phyloP scores from a whole-genome alignment of 1,140 invertebrate species.

The Hermetia illucens region DNA sequence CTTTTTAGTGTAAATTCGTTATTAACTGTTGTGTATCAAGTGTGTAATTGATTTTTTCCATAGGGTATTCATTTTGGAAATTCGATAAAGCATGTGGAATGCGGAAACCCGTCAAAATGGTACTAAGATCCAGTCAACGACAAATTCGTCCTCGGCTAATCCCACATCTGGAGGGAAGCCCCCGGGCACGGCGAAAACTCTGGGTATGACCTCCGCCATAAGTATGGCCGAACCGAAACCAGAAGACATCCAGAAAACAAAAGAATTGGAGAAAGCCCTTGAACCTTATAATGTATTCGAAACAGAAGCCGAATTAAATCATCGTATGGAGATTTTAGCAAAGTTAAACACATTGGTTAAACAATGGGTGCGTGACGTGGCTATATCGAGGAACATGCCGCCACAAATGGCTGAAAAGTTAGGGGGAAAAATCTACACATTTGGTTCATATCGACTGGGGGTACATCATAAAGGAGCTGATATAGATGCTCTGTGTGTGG shows the following conservation, averaged over 20 bases:
- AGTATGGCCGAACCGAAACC: conserved; percentile 75
- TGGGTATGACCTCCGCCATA: conserved; percentile 90
- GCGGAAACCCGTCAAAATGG: too few relatives aligned
- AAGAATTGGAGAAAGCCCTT: conserved; percentile 68
- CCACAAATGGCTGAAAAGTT: conserved; percentile 68
- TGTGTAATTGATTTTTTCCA: too few relatives aligned
- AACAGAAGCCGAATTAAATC: conserved; percentile 77
- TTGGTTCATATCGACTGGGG: conserved; percentile 85
- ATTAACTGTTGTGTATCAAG: too few relatives aligned
- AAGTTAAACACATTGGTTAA: conserved; percentile 82
- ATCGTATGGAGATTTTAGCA: conserved; percentile 68
- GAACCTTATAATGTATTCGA: conserved; percentile 86
- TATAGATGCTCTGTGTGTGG: conserved; percentile 97
- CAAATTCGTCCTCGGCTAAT: too few relatives aligned
- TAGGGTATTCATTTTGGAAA: too few relatives aligned
- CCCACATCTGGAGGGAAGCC: too few relatives aligned
- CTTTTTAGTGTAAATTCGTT: too few relatives aligned
- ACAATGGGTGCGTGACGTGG: conserved; percentile 84
- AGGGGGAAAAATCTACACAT: conserved; percentile 97
- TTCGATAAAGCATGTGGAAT: too few relatives aligned
- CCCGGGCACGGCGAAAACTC: conserved; percentile 35
- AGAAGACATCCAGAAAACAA: conserved; percentile 67
- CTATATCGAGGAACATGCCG: conserved; percentile 79
- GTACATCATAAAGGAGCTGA: conserved; percentile 97
- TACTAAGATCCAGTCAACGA: too few relatives aligned